A percentile compares a stretch with the other conserved stretches of the same genome.
These are phyloP conservation scores for Oreochromis niloticus DNA, from an alignment of 2,113 vertebrate genomes.

Conservation along the genomic window DNA sequence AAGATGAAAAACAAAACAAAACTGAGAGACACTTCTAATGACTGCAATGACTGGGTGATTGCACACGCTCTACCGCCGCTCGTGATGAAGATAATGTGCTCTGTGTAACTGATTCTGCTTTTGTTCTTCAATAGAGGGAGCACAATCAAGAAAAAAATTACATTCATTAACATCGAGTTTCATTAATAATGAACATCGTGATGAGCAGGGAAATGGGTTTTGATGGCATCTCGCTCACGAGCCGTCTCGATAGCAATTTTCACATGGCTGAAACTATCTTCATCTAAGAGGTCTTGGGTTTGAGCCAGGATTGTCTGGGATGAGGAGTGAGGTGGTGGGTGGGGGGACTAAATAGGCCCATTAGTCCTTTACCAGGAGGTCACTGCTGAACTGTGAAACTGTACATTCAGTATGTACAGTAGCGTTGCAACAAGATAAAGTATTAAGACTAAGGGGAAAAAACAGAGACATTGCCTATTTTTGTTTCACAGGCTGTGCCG, in stretches of 20 bases:
- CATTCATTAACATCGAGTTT: slow-evolving; percentile 13
- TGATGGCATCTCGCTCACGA: not conserved
- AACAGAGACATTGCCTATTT: not conserved
- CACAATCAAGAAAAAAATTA: not conserved
- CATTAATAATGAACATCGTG: slow-evolving; percentile 16
- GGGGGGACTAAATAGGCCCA: not conserved
- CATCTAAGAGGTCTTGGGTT: not conserved
- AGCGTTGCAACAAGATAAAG: not conserved
- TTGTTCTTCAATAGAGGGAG: slow-evolving; percentile 13
- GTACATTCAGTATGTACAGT: not conserved
- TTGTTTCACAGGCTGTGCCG: too few relatives aligned
- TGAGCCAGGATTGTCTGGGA: not conserved
- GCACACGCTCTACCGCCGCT: not conserved
- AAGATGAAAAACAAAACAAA: not conserved
- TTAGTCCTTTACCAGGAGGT: not conserved
- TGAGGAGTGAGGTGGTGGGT: not conserved
- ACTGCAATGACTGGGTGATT: not conserved
- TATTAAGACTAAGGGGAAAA: not conserved
- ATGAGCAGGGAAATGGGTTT: not conserved
- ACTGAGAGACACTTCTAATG: not conserved
- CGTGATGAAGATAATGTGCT: not conserved
- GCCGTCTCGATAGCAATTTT: not conserved
- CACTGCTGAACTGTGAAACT: not conserved
- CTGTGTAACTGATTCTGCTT: slow-evolving; percentile 12
- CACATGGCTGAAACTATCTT: not conserved